phyloP scores from a whole-genome alignment of 2,797 vertebrate species.

The Poecilia velifera region DNA sequence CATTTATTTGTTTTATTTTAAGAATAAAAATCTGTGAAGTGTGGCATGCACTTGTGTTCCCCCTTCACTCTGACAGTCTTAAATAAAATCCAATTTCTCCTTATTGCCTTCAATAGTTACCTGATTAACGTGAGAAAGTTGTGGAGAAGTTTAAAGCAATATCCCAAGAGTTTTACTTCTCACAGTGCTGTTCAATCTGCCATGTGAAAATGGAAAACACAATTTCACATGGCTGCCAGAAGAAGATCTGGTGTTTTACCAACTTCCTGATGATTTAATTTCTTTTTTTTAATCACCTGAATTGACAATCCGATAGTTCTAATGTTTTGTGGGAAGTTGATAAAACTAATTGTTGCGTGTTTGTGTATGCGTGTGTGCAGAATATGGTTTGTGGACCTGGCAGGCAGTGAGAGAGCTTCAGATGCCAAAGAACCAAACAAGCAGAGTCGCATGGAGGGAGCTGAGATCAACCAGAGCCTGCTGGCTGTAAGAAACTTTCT shows the following conservation, averaged over 20 bases:
- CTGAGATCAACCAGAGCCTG: constrained; percentile 95
- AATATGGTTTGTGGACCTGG: constrained; percentile 94
- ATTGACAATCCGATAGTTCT: background rate
- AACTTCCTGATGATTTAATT: background rate
- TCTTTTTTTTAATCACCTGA: background rate
- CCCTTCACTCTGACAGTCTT: background rate
- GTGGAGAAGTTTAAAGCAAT: background rate
- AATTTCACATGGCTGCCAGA: too few species aligned
- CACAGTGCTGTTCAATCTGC: background rate
- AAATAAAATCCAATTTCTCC: background rate
- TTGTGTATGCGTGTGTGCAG: constrained; percentile 68
- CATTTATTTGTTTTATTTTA: background rate
- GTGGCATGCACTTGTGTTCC: background rate
- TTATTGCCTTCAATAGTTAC: background rate
- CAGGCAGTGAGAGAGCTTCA: constrained; percentile 92
- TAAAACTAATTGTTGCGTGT: background rate
- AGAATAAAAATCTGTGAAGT: background rate
- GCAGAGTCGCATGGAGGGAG: constrained; percentile 91
- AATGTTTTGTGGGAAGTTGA: constrained; percentile 3
- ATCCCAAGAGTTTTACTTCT: background rate
- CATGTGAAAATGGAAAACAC: background rate
- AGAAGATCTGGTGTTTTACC: background rate
- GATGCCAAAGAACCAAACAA: constrained; percentile 87
- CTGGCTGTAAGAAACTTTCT: constrained; percentile 81
- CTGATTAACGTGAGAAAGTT: background rate